Base-by-base conservation (phyloP, 2,113 vertebrate species). In the Oryzias celebensis region DNA sequence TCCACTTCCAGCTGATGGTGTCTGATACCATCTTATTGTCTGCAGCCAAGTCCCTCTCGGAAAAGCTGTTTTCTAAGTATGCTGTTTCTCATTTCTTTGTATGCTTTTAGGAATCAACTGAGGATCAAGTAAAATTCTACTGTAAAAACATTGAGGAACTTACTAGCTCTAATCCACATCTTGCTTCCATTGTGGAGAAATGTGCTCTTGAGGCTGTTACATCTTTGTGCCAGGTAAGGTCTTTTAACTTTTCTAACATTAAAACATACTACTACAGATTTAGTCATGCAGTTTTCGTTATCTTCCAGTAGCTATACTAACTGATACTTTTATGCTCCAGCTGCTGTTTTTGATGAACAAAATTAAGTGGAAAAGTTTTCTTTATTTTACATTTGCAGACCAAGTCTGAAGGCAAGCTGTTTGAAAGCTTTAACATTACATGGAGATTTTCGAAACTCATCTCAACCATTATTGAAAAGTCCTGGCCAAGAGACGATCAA, bases 171-270 rank as follows among this genome's bases (percentile, higher is more conserved):
- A 61, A 90, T 23, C 69, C 89, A 68, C 78, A 87, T 13, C 85
- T 97, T 65, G 67, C 60, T 2, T 50, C 36, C 24, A 89, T 82
- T 63, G 85, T 98, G 46, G 88, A 93, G 71, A 90, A 36, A 3
- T 97, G 96, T 81, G 94, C 93, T 62, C 85, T 91, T 0, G 93
- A 96, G 53, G 94, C 96, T 3, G 94, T 97, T 0, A 81, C 87
- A 54, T 62, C 7, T 0, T 85, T 94, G 57, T 95, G 93, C 73
- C 94, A 97, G 94, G 97, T 98, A 90, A 51, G 6, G 22, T 4
- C 47, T 4, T 47, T 65, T 6, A 52, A 1, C 41, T 46, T 63
- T 41, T 26, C 8, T 16, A 4, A 28, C 13, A 14, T 45, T 7
- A 1, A 26, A 4, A 2, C 3, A 20, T 58, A 16, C 0, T 54